Evolutionary conservation across 1,140 invertebrate genomes (phyloP), one percentile per base, ranked within the genome.

Genomic region (Druon quercuslanigerum): DNA sequence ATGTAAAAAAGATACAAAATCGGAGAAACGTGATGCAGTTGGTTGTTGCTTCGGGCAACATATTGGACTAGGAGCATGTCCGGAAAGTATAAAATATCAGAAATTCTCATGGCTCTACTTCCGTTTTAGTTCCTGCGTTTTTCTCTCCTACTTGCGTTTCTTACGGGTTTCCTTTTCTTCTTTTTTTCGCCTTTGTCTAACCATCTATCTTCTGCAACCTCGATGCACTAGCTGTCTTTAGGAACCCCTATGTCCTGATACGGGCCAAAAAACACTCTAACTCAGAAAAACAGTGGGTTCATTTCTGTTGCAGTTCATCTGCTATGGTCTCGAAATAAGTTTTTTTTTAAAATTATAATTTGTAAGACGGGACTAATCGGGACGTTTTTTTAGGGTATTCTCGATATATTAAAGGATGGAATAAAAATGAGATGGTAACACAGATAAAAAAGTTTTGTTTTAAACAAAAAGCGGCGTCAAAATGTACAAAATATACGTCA

Each of bases 61-160:
- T 84, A 83, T 85, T 85, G 77, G 75, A 46, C 72, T 70, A 72
- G 46, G 78, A 76, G 80, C 83, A 80, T 85, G 84, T 79, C 73
- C 76, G 74, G 83, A 83, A 86, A 86, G 82, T 80, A 74, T 71
- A 84, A 81, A 80, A 78, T 80, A 79, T 74, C 74, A 57, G 73
- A 60, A 54, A 16, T 20, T 66, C 60, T 66, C 60, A 46, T 66
- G 14, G 60, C 14, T 40, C 14, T 33, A 66, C 60, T 66, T 66
- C 60, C 33, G 60, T 66, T 40, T 66, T 33, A n/a, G 33, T 16
- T n/a, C 40, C 25, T 66, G 16, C 60, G 14, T 40, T 66, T 66
- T 16, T 66, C 40, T 40, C 40, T 33, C 46, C 33, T 25, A 66
- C 60, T 40, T 66, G 46, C 40, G 46, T 66, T 66, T 66, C 60